Evolutionary conservation across 2,797 vertebrate species (phyloP), one percentile per base, ranked within the genome.

Genomic region (Rhinella marina): DNA sequence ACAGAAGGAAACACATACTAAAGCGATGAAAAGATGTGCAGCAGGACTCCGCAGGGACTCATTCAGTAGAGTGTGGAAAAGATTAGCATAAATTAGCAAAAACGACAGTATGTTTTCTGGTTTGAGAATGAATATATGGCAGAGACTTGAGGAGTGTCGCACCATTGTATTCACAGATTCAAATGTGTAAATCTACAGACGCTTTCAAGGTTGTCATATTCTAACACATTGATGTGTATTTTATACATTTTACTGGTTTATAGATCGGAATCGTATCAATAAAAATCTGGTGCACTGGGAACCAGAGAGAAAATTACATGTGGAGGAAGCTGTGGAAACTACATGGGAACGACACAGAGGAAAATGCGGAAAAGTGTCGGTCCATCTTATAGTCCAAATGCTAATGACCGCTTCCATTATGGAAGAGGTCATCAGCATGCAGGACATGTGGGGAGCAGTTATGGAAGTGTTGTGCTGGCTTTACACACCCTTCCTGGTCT

Each of bases 71-170:
- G 83, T 77, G 72, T 25, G 27, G 72, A 78, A 78, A 85, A 75
- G 75, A 77, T 78, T 78, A 78, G 57, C 84, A 85, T 85, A 85
- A 61, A 77, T 85, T 85, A 76, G 57, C 72, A n/a, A 10, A 27
- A 59, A 52, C 32, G 50, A 50, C 59, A 48, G 61, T 52, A 78
- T 25, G n/a, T 78, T 59, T 85, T 50, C 59, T 85, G 57, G 14
- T 62, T 19, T 76, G 72, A 61, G 83, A 13, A 13, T 23, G 72
- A 62, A 85, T 61, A n/a, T 76, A 76, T 41, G 12, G 57, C 23
- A 62, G 56, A 77, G 29, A 76, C n/a, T 10, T 64, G 72, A 54
- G 56, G n/a, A 64, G 80, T 66, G 80, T 82, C 66, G 66, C 12
- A 62, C 80, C 21, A 41, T 23, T 52, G 21, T 77, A 54, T 13